phyloP scores from a whole-genome alignment of 1,140 invertebrate genomes.

The Zeugodacus cucurbitae region DNA sequence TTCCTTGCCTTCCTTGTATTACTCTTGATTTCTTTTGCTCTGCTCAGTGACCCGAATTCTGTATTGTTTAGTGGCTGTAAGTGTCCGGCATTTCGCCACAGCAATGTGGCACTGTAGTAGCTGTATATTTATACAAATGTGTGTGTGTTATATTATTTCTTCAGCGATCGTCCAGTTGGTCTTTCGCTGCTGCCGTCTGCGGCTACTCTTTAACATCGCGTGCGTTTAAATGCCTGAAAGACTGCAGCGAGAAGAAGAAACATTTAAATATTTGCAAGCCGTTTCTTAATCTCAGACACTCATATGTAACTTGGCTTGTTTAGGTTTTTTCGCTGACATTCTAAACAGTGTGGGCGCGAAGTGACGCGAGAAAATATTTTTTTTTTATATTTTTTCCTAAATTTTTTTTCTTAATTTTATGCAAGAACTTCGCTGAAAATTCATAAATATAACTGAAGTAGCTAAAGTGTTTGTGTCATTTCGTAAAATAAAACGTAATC shows the following conservation, averaged over 20 bases:
- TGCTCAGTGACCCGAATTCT: conserved; percentile 15
- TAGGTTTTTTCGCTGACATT: neutral
- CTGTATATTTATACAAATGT: no score
- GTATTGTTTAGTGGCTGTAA: neutral
- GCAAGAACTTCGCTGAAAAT: neutral
- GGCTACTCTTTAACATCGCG: neutral
- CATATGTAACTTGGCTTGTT: neutral
- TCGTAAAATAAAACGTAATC: neutral
- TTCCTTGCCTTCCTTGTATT: neutral
- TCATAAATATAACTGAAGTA: neutral
- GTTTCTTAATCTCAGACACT: neutral
- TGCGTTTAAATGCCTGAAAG: neutral
- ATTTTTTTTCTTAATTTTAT: neutral
- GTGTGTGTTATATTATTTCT: neutral
- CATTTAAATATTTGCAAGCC: neutral
- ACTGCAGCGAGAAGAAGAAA: neutral
- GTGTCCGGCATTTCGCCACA: neutral
- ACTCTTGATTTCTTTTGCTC: neutral
- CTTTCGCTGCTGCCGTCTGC: neutral
- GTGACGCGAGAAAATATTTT: no score
- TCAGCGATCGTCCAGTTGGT: neutral
- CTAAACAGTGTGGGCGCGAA: neutral
- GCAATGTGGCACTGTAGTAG: neutral
- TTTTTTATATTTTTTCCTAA: neutral
- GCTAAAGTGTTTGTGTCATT: neutral